Base-by-base conservation (phyloP, 1,140 invertebrate genomes). In the Augochlora pura region DNA sequence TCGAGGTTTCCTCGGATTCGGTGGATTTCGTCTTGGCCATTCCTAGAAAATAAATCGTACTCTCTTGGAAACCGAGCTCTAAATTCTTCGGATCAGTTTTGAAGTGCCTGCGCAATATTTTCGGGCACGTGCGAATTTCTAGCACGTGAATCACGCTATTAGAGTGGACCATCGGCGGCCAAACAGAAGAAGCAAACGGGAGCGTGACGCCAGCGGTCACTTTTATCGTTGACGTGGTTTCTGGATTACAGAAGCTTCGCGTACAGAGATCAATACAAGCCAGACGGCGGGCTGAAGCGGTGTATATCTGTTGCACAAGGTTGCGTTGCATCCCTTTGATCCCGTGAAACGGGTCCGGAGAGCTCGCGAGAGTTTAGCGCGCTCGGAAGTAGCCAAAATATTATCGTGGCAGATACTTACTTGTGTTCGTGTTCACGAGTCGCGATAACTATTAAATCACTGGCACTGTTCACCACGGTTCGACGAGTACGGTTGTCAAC, bases 151-250 rank as follows among this genome's bases (percentile, higher is more conserved):
- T 79, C 38, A 18, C 21, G 60, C 23, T 64, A 79, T 79, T 70
- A 65, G 66, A 18, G 18, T 3, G 6, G 27, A n/a, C 60, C 60
- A 79, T 79, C 52, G 42, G 32, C 70, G 39, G 42, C 14, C 18
- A 54, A 39, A 54, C 12, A 27, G 49, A 60, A 52, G 42, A 23
- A 65, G 62, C 64, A 59, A 23, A 78, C 68, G 67, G 57, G 46
- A 54, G 62, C 62, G 23, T 57, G 66, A 84, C 67, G 42, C 54
- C 49, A 68, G 59, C 67, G 42, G 70, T 71, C 76, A 72, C 14
- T 84, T 83, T 80, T 80, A 67, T 68, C 83, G 72, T 85, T 84
- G 67, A 80, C 82, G 77, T 65, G 57, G 38, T 60, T 23, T 27
- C 57, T 65, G 52, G 57, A 73, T 73, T 64, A 65, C 64, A 52